A percentile compares a stretch with the other conserved stretches of the same genome.
These are phyloP conservation scores for Onychomys torridus DNA, from an alignment of 2,797 vertebrate genomes.

Conservation along the genomic window DNA sequence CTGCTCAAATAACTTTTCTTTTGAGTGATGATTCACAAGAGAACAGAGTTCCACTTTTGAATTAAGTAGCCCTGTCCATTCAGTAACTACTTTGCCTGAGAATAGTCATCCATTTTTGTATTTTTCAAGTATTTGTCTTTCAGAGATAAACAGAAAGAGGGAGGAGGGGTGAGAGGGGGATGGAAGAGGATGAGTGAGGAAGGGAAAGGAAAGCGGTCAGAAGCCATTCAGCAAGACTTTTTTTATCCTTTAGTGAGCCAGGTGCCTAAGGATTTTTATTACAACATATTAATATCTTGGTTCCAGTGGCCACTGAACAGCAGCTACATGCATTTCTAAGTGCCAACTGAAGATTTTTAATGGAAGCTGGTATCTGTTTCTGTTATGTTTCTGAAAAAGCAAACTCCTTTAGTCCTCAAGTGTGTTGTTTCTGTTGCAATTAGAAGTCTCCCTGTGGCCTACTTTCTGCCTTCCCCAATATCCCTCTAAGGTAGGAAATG, in stretches of 20 bases:
- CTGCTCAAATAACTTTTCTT: conserved; percentile 77
- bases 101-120: conserved; percentile 41
- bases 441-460: not conserved
- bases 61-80: conserved; percentile 64
- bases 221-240: not conserved
- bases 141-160: conserved; percentile 44
- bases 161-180: not conserved
- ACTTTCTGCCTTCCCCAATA: not conserved
- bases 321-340: not conserved
- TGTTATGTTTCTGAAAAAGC: not conserved
- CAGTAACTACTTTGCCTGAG: conserved; percentile 43
- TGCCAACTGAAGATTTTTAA: not conserved
- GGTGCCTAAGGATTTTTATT: not conserved
- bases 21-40: conserved; percentile 72
- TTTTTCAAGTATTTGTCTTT: conserved; percentile 61
- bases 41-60: conserved; percentile 59
- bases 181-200: not conserved
- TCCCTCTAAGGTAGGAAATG: not conserved
- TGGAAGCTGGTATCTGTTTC: not conserved
- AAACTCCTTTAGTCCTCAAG: not conserved
- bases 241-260: not conserved
- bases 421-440: not conserved
- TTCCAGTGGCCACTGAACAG: not conserved
- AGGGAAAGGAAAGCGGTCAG: fast-evolving
- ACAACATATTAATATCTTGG: not conserved